These are phyloP conservation scores for Malurus cyaneus DNA, from an alignment of 2,113 vertebrate species.

Conservation along the genomic window DNA sequence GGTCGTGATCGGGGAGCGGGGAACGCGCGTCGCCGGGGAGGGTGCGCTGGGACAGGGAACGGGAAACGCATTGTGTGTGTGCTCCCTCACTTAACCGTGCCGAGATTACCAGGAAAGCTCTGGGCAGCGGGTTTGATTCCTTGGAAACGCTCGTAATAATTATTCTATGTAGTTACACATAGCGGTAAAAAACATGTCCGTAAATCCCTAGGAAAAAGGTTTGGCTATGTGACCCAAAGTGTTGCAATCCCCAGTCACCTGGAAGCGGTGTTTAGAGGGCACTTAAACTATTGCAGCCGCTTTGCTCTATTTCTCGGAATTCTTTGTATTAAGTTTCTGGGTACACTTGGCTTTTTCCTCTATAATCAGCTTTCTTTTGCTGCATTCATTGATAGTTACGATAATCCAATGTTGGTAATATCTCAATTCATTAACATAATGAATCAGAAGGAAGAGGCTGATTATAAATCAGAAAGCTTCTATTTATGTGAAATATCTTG, in stretches of 20 bases:
- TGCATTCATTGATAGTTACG: conserved; percentile 54
- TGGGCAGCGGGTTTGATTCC: background rate
- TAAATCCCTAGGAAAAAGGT: background rate
- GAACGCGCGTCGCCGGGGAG: background rate
- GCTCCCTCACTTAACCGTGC: background rate
- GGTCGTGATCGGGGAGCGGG: background rate
- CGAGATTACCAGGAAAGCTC: background rate
- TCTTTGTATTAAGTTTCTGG: conserved; percentile 4
- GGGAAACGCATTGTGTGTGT: background rate
- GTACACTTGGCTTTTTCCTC: conserved; percentile 34
- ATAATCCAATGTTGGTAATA: conserved; percentile 54
- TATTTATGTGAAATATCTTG: conserved; percentile 63
- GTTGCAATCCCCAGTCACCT: background rate
- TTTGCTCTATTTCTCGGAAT: background rate
- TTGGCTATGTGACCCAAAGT: background rate
- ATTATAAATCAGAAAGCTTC: conserved; percentile 59
- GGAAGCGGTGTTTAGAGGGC: background rate
- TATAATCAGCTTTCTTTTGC: conserved; percentile 44
- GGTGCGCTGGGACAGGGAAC: background rate
- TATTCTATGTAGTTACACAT: background rate
- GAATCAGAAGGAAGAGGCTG: conserved; percentile 66
- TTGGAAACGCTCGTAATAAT: background rate
- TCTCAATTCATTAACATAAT: conserved; percentile 64
- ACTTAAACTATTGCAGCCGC: background rate
- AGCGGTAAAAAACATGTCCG: background rate